Conservation (phyloP, 2,113 vertebrate genomes). For the Bubo blakistoni region DNA sequence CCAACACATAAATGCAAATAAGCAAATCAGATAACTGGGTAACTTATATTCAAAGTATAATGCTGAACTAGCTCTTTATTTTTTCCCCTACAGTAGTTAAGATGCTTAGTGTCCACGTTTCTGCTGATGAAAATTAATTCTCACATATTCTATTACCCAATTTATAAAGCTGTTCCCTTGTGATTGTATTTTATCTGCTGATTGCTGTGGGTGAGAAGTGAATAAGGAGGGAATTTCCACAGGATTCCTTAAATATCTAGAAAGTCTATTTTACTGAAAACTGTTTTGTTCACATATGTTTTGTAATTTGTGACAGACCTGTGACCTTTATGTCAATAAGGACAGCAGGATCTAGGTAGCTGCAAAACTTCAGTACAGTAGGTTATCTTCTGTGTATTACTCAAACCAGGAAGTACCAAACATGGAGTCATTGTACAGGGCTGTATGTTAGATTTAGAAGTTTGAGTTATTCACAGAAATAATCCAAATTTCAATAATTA, state of each 20-base stretch:
- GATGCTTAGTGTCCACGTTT: neutral
- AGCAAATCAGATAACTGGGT: constrained; percentile 3
- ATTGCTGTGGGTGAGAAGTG: neutral
- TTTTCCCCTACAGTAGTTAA: neutral
- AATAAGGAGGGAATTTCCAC: neutral
- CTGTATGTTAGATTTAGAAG: neutral
- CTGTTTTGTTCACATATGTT: neutral
- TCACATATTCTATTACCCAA: neutral
- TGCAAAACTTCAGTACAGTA: neutral
- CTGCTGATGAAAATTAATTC: neutral
- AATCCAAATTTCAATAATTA: neutral
- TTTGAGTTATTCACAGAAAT: neutral
- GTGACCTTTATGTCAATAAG: neutral
- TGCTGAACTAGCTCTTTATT: neutral
- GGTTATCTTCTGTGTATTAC: neutral
- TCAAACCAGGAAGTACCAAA: neutral
- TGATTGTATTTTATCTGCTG: neutral
- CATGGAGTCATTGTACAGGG: neutral
- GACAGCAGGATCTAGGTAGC: neutral
- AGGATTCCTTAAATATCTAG: neutral
- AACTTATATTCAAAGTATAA: constrained; percentile 21
- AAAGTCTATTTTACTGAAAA: neutral
- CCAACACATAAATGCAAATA: constrained; percentile 17
- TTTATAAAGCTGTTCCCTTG: neutral
- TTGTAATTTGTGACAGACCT: neutral